phyloP scores from a whole-genome alignment of 2,797 vertebrate genomes.

The Betta splendens region DNA sequence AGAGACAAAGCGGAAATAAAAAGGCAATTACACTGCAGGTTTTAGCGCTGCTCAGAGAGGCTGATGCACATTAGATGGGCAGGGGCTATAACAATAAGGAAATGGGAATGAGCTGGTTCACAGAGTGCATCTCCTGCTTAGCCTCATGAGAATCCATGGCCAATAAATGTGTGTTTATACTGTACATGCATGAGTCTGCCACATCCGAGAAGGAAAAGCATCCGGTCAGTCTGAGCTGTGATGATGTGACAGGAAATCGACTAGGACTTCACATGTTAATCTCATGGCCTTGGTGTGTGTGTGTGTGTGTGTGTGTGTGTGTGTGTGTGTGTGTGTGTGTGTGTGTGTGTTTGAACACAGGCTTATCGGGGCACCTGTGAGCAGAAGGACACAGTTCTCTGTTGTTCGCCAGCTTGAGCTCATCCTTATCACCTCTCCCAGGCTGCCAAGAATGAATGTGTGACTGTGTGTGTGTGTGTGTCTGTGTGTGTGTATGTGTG shows the following conservation, averaged over 20 bases:
- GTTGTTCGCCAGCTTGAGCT: slow-evolving; percentile 55
- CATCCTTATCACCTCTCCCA: slow-evolving; percentile 69
- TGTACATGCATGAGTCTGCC: neutral
- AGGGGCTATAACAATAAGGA: slow-evolving; percentile 16
- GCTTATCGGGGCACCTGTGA: slow-evolving; percentile 20
- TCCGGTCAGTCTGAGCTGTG: slow-evolving; percentile 25
- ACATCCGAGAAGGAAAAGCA: slow-evolving; percentile 30
- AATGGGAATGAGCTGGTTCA: slow-evolving; percentile 10
- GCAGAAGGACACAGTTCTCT: slow-evolving; percentile 36
- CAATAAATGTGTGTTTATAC: neutral
- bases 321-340: too few species aligned
- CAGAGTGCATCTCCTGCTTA: slow-evolving; percentile 11
- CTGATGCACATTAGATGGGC: slow-evolving; percentile 31
- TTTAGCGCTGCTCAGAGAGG: slow-evolving; percentile 15
- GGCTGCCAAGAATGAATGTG: slow-evolving; percentile 31
- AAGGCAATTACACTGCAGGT: slow-evolving; percentile 11
- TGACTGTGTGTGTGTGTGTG: slow-evolving; percentile 9
- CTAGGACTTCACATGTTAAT: slow-evolving; percentile 34
- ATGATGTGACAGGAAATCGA: slow-evolving; percentile 40
- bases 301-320: slow-evolving; percentile 1
- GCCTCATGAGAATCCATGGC: slow-evolving; percentile 12
- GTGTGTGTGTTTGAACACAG: slow-evolving; percentile 4
- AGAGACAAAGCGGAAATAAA: slow-evolving; percentile 11
- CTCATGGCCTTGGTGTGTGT: slow-evolving; percentile 6
- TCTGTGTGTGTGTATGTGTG: slow-evolving; percentile 21